Evolutionary conservation across 2,797 vertebrate species (phyloP), one percentile per base, ranked within the genome.

Genomic region (Pantherophis vulpinus): DNA sequence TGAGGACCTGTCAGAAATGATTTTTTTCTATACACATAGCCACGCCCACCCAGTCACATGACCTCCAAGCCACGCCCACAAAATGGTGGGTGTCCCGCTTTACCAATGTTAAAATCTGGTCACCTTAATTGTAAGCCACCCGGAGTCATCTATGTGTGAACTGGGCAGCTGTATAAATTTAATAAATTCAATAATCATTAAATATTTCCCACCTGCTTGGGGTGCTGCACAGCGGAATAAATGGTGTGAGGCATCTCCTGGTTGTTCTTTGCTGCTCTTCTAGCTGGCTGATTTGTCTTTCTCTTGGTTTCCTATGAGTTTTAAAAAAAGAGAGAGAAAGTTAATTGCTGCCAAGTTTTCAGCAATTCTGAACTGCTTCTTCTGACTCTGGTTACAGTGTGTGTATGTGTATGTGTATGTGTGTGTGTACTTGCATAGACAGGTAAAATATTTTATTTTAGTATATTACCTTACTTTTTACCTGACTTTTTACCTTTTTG

Each of bases 251-350:
- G 29, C 5, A 0, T 7, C 5, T 42, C 32, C 8, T n/a, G 27
- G 10, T 16, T 23, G 13, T 0, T 6, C 2, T 86, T 66, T 13
- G 12, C 4, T 1, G n/a, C 10, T 23, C 3, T n/a, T 20, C 6
- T 56, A 11, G 2, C 25, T 2, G 6, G 88, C 3, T 23, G 56
- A 12, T 20, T 14, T 47, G 20, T 58, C 16, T 14, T 23, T 12
- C 2, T 25, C 18, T 25, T n/a, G 12, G 11, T 4, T 32, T 74
- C 20, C 27, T 70, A 74, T 14, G 42, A 61, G 20, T 32, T 11
- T 63, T 3, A 10, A 63, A 63, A 2, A 42, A 12, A 74, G 5
- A 88, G n/a, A n/a, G 29, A 89, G 83, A 86, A 10, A 9, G 20
- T 4, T 0, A 7, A 86, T n/a, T n/a, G n/a, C 14, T 61, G 9